These are phyloP conservation scores for Xenopus borealis DNA, from an alignment of 2,113 vertebrate species.

Conservation along the genomic window DNA sequence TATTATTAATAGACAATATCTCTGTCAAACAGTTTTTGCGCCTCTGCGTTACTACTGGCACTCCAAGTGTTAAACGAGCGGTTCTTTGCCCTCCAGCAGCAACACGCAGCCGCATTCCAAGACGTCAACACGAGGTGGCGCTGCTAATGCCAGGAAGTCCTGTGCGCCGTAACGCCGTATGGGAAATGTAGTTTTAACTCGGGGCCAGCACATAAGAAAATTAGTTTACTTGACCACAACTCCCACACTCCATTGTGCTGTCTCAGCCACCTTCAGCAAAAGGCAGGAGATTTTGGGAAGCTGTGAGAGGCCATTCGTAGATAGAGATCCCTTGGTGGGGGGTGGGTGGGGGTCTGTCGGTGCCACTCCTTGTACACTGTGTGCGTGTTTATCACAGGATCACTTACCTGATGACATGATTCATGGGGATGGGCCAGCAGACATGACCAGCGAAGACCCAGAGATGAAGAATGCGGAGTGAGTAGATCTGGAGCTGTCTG, in stretches of 20 bases:
- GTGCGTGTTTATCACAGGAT: conserved; percentile 1
- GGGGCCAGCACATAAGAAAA: no score
- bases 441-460: conserved; percentile 29
- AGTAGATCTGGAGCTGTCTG: background rate
- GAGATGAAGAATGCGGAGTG: conserved; percentile 30
- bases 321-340: background rate
- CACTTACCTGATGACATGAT: conserved; percentile 34
- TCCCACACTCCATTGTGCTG: background rate
- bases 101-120: no score
- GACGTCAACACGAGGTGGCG: no score
- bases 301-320: conserved; percentile 4
- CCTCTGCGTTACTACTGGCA: no score
- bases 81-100: no score
- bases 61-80: no score
- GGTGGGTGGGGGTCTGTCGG: background rate
- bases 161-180: background rate
- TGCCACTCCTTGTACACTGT: conserved; percentile 26
- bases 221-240: background rate
- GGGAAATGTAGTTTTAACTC: background rate
- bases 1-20: no score
- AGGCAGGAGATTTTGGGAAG: conserved; percentile 13
- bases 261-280: conserved; percentile 2
- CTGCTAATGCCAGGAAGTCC: no score
- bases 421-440: conserved; percentile 35
- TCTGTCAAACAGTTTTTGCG: no score